These are phyloP conservation scores for Sapajus apella DNA, from an alignment of 2,113 vertebrate genomes.

Conservation along the genomic window DNA sequence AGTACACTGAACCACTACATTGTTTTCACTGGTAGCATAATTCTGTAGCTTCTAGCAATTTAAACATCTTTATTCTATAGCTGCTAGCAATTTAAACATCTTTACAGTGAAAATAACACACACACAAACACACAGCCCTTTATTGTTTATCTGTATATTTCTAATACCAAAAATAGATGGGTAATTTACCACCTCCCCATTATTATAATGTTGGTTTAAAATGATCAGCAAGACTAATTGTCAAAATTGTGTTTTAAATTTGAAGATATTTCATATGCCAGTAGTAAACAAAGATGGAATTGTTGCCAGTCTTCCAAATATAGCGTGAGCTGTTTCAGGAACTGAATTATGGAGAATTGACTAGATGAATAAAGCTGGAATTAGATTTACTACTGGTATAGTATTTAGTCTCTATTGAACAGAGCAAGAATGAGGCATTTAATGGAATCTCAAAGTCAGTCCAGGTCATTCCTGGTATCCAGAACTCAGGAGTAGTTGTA, in stretches of 20 bases:
- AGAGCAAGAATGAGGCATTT: background rate
- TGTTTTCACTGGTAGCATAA: background rate
- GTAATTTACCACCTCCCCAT: slow-evolving; percentile 1
- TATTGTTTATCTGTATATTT: slow-evolving; percentile 20
- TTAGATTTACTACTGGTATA: background rate
- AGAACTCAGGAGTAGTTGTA: background rate
- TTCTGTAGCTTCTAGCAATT: background rate
- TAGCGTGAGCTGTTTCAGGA: slow-evolving; percentile 6
- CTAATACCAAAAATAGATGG: background rate
- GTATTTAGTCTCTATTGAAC: background rate
- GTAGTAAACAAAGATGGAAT: background rate
- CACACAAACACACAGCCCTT: background rate
- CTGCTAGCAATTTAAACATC: background rate
- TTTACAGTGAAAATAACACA: background rate
- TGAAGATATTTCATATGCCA: slow-evolving; percentile 9
- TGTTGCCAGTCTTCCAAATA: background rate
- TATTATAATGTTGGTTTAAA: slow-evolving; percentile 24
- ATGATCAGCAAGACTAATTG: background rate
- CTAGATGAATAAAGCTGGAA: background rate
- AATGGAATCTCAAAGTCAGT: background rate
- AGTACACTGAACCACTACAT: background rate
- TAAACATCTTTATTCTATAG: background rate
- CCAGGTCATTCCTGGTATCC: background rate
- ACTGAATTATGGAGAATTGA: slow-evolving; percentile 6
- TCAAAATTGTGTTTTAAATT: background rate